A percentile compares a stretch with the other conserved stretches of the same genome.
phyloP scores from a whole-genome alignment of 1,140 invertebrate species.

The Coptotermes formosanus region DNA sequence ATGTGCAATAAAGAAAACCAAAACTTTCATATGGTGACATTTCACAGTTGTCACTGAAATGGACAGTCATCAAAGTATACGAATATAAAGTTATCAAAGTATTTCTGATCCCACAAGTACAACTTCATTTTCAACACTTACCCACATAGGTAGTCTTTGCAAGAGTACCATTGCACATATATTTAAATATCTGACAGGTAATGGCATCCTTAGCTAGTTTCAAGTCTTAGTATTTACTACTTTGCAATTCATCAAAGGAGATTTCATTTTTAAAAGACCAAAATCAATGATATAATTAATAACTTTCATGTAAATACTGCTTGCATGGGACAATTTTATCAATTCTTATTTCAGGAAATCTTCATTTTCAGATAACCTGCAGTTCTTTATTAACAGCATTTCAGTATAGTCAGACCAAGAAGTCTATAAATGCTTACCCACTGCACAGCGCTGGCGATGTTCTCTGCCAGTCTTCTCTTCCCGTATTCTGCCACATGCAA shows the following conservation, averaged over 20 bases:
- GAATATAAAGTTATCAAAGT: neutral
- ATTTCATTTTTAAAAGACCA: no score
- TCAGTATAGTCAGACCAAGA: conserved; percentile 44
- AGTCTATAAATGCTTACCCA: conserved; percentile 44
- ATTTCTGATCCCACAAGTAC: no score
- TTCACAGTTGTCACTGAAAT: neutral
- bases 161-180: no score
- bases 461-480: conserved; percentile 46
- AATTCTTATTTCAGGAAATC: neutral
- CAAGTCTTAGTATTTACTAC: no score
- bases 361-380: neutral
- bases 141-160: no score
- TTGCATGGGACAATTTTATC: no score
- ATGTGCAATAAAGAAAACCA: neutral
- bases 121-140: neutral
- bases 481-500: conserved; percentile 48
- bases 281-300: no score
- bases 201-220: no score
- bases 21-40: neutral
- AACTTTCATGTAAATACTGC: no score
- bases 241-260: no score
- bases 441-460: conserved; percentile 38
- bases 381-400: neutral
- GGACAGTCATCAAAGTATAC: neutral
- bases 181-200: no score